Percentiles rank a stretch among this genome's conserved stretches.
phyloP scores from a whole-genome alignment of 2,113 vertebrate genomes.

The Phrynocephalus versicolor region DNA sequence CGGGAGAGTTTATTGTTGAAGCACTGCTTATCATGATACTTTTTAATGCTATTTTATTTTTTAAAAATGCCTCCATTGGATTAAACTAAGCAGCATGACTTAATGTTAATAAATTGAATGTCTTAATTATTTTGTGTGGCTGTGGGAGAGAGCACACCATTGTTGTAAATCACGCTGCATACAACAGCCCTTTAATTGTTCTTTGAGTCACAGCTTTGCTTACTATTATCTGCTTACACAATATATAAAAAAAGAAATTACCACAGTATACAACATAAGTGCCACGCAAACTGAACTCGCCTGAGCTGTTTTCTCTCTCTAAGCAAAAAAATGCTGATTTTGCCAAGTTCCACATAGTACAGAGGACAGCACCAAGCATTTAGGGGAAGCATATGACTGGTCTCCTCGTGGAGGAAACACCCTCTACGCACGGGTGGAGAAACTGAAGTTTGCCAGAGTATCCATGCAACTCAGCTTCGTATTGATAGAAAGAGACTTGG shows the following conservation, averaged over 20 bases:
- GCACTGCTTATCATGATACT: background rate
- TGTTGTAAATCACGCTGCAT: conserved; percentile 48
- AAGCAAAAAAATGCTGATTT: conserved; percentile 1
- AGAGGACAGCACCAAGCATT: background rate
- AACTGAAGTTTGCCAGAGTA: background rate
- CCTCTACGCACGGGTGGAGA: background rate
- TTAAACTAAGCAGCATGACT: conserved; percentile 10
- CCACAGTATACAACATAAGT: background rate
- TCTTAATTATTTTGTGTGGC: conserved; percentile 31
- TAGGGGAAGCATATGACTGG: background rate
- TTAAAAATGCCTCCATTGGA: rapidly evolving
- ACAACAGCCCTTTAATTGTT: conserved; percentile 16
- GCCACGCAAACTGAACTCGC: background rate
- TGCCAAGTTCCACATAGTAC: background rate
- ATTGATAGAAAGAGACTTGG: background rate
- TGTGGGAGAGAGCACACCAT: background rate
- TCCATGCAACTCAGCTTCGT: background rate
- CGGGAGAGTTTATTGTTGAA: background rate
- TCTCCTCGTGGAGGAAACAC: background rate
- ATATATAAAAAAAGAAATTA: conserved; percentile 13
- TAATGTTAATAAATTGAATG: conserved; percentile 21
- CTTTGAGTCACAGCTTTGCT: conserved; percentile 20
- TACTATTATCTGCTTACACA: conserved; percentile 23
- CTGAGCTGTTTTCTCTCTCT: background rate
- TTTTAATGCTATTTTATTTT: background rate